phyloP scores from a whole-genome alignment of 2,888 invertebrate species.

The Cyaniris semiargus region DNA sequence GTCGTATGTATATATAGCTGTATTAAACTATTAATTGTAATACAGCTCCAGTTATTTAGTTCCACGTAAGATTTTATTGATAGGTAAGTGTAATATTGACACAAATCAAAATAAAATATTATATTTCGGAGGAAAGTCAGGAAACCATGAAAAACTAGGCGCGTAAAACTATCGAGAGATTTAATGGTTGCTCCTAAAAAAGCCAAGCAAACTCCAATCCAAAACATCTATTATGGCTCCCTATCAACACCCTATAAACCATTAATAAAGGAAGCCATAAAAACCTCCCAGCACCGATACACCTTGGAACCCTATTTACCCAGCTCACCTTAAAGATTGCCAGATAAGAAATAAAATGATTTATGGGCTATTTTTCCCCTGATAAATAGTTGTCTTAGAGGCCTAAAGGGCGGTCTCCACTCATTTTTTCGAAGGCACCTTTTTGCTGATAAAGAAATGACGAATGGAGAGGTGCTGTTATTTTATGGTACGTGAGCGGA shows the following conservation, averaged over 20 bases:
- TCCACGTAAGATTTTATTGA: background rate
- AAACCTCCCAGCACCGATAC: slow-evolving; percentile 48
- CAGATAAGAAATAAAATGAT: slow-evolving; percentile 70
- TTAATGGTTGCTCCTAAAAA: slow-evolving; percentile 28
- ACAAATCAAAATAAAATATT: background rate
- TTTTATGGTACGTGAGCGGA: slow-evolving; percentile 58
- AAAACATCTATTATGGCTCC: slow-evolving; percentile 31
- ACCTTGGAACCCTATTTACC: slow-evolving; percentile 46
- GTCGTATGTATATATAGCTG: background rate
- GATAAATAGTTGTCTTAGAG: slow-evolving; percentile 77
- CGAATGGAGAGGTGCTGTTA: slow-evolving; percentile 63
- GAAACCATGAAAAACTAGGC: background rate
- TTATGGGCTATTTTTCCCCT: slow-evolving; percentile 61
- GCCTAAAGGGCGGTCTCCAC: slow-evolving; percentile 60
- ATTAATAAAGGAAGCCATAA: slow-evolving; percentile 53
- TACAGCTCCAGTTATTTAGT: background rate
- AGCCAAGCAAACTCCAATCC: slow-evolving; percentile 25
- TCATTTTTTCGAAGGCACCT: slow-evolving; percentile 68
- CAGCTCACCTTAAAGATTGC: slow-evolving; percentile 63
- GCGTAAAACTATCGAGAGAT: background rate
- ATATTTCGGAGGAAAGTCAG: background rate
- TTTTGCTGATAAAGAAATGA: slow-evolving; percentile 74
- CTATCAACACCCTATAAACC: slow-evolving; percentile 49
- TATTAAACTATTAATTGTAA: background rate
- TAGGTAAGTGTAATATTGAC: background rate